Conservation (phyloP, 2,113 vertebrate species). For the Channa maculata region DNA sequence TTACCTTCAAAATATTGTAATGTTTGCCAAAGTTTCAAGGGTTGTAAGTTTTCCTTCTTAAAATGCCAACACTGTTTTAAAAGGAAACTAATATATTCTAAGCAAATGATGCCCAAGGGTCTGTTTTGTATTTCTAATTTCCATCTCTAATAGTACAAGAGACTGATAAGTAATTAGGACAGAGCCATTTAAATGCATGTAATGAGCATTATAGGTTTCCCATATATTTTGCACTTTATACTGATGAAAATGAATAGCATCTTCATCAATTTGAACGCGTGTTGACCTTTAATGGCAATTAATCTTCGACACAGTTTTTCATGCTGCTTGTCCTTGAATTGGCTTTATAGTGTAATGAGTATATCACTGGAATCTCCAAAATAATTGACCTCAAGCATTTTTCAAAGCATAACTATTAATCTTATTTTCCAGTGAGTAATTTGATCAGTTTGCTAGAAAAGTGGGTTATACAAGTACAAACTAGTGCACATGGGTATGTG, state of each 20-base stretch:
- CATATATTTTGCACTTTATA: slow-evolving; percentile 54
- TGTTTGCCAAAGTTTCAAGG: slow-evolving; percentile 37
- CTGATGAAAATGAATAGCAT: slow-evolving; percentile 72
- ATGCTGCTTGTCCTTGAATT: slow-evolving; percentile 75
- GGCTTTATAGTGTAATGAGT: slow-evolving; percentile 72
- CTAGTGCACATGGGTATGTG: slow-evolving; percentile 65
- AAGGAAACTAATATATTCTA: slow-evolving; percentile 71
- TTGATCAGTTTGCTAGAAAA: slow-evolving; percentile 70
- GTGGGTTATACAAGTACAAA: slow-evolving; percentile 63
- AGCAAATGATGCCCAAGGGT: slow-evolving; percentile 73
- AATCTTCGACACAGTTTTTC: slow-evolving; percentile 66
- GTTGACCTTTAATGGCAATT: slow-evolving; percentile 79
- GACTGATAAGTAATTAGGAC: slow-evolving; percentile 81
- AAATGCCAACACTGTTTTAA: slow-evolving; percentile 52
- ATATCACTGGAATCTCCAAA: slow-evolving; percentile 75
- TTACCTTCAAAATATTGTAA: background rate
- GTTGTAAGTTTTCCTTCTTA: slow-evolving; percentile 31
- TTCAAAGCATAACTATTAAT: slow-evolving; percentile 79
- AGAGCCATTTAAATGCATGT: slow-evolving; percentile 76
- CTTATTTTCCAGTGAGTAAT: slow-evolving; percentile 83
- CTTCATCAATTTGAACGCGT: slow-evolving; percentile 74
- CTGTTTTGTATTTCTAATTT: slow-evolving; percentile 83
- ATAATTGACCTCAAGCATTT: slow-evolving; percentile 78
- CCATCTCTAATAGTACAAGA: slow-evolving; percentile 84
- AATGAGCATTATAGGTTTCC: slow-evolving; percentile 79